Evolutionary conservation across 1,140 invertebrate species (phyloP), one percentile per base, ranked within the genome.

Genomic region (Drosophila rufa): DNA sequence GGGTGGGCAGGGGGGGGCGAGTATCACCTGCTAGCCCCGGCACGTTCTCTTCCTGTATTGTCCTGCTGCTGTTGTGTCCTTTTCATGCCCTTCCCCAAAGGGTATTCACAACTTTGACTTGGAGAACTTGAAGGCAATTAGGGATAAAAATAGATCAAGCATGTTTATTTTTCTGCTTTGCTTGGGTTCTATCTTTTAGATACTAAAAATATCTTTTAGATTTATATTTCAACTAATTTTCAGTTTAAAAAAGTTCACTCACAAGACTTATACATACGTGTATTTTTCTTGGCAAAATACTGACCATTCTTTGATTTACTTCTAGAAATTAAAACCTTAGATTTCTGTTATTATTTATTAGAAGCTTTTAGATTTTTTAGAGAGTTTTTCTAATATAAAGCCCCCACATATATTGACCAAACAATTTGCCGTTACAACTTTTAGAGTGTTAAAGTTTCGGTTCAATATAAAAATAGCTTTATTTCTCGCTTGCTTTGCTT

Each of bases 41-140:
- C 58, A 53, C 58, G 58, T 60, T 7, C 30, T 33, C 30, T 45
- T 60, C 58, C 45, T 51, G 53, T 66, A 27, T 77, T 40, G 38
- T 59, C 58, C 38, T 61, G 27, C 25, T 60, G 51, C 15, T 53
- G 27, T n/a, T 36, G 51, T 36, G 33, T 38, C 33, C 33, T 22
- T 55, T 53, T 38, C 30, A 33, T 55, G 12, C 53, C 25, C 19
- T 56, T 56, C 9, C 17, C 12, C 4, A 22, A 55, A 22, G 51
- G 51, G 17, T 55, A 55, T 19, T 2, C 33, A 38, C 46, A 55
- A 55, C 19, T 11, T 55, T 22, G 14, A 14, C 4, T 4, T n/a
- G n/a, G 11, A 15, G 33, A 15, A 38, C 12, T 55, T 14, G 15
- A 15, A 38, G 38, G 51, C 7, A 55, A 55, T 55, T 22, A 38